These are phyloP conservation scores for Squalus acanthias DNA, from an alignment of 2,797 vertebrate genomes.

Conservation along the genomic window DNA sequence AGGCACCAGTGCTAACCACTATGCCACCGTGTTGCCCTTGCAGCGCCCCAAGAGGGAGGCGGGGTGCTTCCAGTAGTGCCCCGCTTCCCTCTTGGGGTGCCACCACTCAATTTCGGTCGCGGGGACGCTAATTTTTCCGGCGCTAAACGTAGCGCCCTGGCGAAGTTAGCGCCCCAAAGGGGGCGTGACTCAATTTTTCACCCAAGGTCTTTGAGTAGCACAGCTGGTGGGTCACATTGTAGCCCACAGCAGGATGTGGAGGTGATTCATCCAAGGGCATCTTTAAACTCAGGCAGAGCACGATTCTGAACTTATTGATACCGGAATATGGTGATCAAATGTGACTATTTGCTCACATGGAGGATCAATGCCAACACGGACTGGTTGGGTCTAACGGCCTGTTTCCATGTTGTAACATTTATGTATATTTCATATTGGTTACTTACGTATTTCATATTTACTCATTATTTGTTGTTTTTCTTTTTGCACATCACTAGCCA, in stretches of 20 bases:
- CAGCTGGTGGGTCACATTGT: not conserved
- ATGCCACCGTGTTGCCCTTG: too few species aligned
- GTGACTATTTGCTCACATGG: not conserved
- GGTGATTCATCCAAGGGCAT: not conserved
- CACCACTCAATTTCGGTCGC: too few species aligned
- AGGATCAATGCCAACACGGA: not conserved
- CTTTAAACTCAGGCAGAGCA: not conserved
- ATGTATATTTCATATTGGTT: not conserved
- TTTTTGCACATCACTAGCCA: not conserved
- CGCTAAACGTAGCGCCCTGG: too few species aligned
- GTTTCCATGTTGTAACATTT: not conserved
- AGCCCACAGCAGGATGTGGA: not conserved
- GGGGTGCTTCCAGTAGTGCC: too few species aligned
- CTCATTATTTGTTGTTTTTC: not conserved
- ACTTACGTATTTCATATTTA: not conserved
- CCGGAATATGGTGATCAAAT: not conserved
- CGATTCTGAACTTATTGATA: not conserved
- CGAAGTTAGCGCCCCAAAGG: too few species aligned
- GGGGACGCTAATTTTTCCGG: too few species aligned
- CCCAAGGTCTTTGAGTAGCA: not conserved
- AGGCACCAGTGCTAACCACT: too few species aligned
- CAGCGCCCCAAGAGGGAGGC: too few species aligned
- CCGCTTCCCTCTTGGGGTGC: too few species aligned
- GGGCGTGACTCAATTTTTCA: too few species aligned
- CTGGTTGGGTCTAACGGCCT: not conserved